Evolutionary conservation across 2,113 vertebrate genomes (phyloP), one percentile per base, ranked within the genome.

Genomic region (Mionectes macconnelli): DNA sequence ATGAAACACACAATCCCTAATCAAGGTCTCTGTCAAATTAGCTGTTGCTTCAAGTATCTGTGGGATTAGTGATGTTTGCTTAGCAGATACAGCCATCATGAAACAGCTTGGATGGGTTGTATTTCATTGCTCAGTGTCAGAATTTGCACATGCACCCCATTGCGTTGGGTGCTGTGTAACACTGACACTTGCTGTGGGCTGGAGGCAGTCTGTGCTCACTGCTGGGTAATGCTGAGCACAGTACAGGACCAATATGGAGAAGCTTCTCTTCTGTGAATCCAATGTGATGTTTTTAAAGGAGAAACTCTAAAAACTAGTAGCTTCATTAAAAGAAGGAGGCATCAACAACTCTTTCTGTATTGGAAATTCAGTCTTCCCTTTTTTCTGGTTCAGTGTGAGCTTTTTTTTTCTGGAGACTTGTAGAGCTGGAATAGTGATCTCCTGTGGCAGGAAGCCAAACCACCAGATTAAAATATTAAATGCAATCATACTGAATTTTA

Each of bases 181-280:
- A 31, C 25, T 3, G 9, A 17, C 13, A 2, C 40, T 68, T 14
- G 25, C 50, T 44, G 70, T 0, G 0, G 53, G 28, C 77, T 59
- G 18, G 25, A 49, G 35, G 13, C 11, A 20, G 14, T 33, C 80
- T 0, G 0, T 33, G 55, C 40, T 60, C 53, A 15, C 28, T 3
- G 0, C 28, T 10, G 60, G 3, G 18, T 24, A 12, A 22, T 13
- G 2, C 14, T 12, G 8, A 73, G 45, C 24, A 27, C 2, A 1
- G 13, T 5, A 21, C 47, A 70, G 64, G 80, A 74, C 24, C 11
- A 7, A 13, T 10, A 5, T 31, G 21, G 56, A 66, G 39, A 74
- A 68, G 35, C 8, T n/a, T 70, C n/a, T 67, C 53, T 62, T 53
- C 59, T 59, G 30, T 47, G 19, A 63, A n/a, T 52, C 40, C 39